Percentiles rank a stretch among this genome's conserved stretches.
Evolutionary conservation across 2,113 vertebrate species (phyloP).

Genomic region (Arothron firmamentum): DNA sequence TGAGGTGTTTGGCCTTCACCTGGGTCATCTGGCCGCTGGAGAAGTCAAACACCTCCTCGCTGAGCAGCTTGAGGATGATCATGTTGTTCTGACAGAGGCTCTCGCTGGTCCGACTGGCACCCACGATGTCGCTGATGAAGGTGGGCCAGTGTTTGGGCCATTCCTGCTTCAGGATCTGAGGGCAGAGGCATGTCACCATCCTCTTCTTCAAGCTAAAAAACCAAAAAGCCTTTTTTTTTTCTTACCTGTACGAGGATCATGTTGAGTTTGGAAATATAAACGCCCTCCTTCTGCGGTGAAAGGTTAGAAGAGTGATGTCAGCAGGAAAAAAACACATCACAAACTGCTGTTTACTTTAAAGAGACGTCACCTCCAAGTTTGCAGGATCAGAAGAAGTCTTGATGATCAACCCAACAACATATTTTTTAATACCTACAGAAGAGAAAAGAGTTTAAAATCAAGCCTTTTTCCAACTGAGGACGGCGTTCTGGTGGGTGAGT

Average conservation of each 20-base stretch:
- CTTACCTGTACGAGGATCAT: slow-evolving; percentile 98
- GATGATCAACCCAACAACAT: slow-evolving; percentile 95
- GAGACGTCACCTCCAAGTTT: slow-evolving; percentile 84
- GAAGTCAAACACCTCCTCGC: slow-evolving; percentile 97
- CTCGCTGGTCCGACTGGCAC: slow-evolving; percentile 92
- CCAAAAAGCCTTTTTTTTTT: background rate
- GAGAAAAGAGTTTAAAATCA: background rate
- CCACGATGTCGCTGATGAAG: slow-evolving; percentile 96
- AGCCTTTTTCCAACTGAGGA: no score
- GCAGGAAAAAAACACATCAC: background rate
- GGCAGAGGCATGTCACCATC: background rate
- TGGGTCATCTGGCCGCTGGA: slow-evolving; percentile 97
- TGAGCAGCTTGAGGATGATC: slow-evolving; percentile 93
- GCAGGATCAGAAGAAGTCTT: slow-evolving; percentile 93
- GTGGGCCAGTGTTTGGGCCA: slow-evolving; percentile 98
- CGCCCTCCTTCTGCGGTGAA: slow-evolving; percentile 86
- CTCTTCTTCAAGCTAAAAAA: background rate
- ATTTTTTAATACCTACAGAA: slow-evolving; percentile 91
- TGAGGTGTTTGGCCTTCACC: slow-evolving; percentile 96
- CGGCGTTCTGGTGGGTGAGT: background rate
- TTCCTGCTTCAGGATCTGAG: slow-evolving; percentile 92
- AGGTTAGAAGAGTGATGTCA: background rate
- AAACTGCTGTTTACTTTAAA: no score
- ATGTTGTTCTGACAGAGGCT: slow-evolving; percentile 98
- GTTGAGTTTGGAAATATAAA: slow-evolving; percentile 95